Evolutionary conservation across 2,113 vertebrate species (phyloP).

Genomic region (Malurus cyaneus): DNA sequence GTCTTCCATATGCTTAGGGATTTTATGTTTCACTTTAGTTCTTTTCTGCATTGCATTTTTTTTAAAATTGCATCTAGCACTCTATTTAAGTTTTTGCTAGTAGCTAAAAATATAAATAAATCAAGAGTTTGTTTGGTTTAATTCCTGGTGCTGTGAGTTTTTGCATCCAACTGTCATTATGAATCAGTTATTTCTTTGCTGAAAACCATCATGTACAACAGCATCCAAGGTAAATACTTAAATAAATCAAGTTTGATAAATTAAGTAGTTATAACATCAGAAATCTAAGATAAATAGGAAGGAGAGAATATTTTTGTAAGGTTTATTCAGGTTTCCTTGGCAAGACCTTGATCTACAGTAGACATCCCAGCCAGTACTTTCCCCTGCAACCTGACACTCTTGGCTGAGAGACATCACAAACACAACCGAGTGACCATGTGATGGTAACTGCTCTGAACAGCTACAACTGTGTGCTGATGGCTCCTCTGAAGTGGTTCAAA

Average conservation of each 20-base stretch:
- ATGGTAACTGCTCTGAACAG: neutral
- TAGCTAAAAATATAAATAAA: constrained; percentile 59
- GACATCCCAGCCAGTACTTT: constrained; percentile 47
- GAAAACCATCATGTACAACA: constrained; percentile 4
- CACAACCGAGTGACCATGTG: constrained; percentile 24
- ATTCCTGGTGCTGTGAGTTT: neutral
- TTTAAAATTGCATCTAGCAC: neutral
- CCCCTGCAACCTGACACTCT: constrained; percentile 68
- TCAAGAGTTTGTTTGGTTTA: constrained; percentile 29
- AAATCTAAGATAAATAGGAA: constrained; percentile 56
- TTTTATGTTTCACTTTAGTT: neutral
- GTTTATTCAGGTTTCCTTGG: constrained; percentile 71
- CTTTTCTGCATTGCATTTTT: neutral
- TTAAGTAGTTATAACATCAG: constrained; percentile 39
- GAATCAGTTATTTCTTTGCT: constrained; percentile 39
- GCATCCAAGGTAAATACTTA: constrained; percentile 42
- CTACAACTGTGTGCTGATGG: neutral
- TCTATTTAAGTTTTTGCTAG: constrained; percentile 16
- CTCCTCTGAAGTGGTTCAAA: neutral
- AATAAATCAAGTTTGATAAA: constrained; percentile 25
- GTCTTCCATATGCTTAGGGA: neutral
- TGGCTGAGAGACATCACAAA: constrained; percentile 69
- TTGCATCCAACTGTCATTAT: constrained; percentile 34
- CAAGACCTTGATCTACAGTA: constrained; percentile 47
- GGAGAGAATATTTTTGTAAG: constrained; percentile 24